These are phyloP conservation scores for Sternarchorhynchus goeldii DNA, from an alignment of 2,797 vertebrate genomes.

Conservation along the genomic window DNA sequence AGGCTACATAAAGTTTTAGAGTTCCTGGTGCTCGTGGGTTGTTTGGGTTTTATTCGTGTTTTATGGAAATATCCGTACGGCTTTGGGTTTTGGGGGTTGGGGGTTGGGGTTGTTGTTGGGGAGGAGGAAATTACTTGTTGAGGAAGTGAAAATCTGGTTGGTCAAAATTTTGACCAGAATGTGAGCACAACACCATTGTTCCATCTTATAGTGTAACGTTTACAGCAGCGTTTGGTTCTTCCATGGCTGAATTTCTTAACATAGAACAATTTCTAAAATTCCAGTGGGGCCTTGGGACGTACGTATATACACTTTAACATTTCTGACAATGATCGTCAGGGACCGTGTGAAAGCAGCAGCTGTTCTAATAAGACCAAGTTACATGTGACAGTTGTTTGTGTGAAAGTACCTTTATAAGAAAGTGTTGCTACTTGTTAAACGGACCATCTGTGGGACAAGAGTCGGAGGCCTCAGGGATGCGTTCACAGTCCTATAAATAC, in stretches of 20 bases:
- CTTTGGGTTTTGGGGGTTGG: not conserved
- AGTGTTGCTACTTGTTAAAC: slow-evolving; percentile 61
- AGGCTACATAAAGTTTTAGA: slow-evolving; percentile 59
- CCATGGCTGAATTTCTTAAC: slow-evolving; percentile 17
- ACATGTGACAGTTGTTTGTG: slow-evolving; percentile 57
- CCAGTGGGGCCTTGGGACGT: slow-evolving; percentile 42
- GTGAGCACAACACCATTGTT: not conserved
- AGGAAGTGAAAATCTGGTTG: slow-evolving; percentile 25
- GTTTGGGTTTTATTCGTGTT: slow-evolving; percentile 51
- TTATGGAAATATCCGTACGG: slow-evolving; percentile 48
- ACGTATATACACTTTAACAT: slow-evolving; percentile 40
- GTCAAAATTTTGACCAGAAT: slow-evolving; percentile 17
- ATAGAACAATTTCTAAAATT: slow-evolving; percentile 29
- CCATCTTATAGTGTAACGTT: not conserved
- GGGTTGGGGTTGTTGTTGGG: too few relatives aligned
- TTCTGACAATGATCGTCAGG: slow-evolving; percentile 47
- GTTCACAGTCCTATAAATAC: slow-evolving; percentile 41
- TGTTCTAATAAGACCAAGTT: slow-evolving; percentile 58
- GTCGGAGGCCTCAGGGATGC: slow-evolving; percentile 48
- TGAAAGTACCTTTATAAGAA: slow-evolving; percentile 57
- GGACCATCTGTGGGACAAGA: slow-evolving; percentile 61
- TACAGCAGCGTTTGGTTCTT: slow-evolving; percentile 2
- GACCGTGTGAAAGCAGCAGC: slow-evolving; percentile 53
- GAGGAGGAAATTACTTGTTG: slow-evolving; percentile 40
- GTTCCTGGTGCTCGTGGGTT: slow-evolving; percentile 50